Evolutionary conservation across 2,888 invertebrate species (phyloP), one percentile per base, ranked within the genome.

Genomic region (Campopleginae sp.): DNA sequence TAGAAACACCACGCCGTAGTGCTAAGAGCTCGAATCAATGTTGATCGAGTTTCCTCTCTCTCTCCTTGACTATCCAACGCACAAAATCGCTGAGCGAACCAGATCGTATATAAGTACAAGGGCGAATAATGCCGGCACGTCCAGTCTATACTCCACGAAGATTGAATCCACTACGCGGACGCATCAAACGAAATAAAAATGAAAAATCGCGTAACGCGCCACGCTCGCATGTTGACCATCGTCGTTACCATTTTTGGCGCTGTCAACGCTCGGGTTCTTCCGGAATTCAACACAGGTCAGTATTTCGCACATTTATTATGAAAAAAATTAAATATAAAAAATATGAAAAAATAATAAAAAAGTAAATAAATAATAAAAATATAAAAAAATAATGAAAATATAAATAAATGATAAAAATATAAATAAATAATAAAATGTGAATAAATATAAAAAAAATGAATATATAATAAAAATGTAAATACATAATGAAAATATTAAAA

Each of bases 21-120:
- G 84, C 84, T 84, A 84, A 84, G 58, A 66, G 48, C 58, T 74
- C 58, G 54, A 72, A 66, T 81, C 77, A 84, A 84, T 80, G 84
- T 84, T 66, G 77, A 84, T 51, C 84, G 51, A n/a, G n/a, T 33
- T n/a, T 63, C 31, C 31, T 63, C 38, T 63, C 63, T n/a, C 66
- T 23, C 38, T 66, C 6, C 42, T 4, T 7, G 23, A 19, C 66
- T 42, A 10, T 51, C 51, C 51, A 38, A 38, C 33, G 19, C 8
- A 65, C 33, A 5, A 27, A 58, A 58, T 58, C 27, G 14, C 14
- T 27, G 6, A 58, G 27, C 38, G 38, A 27, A 58, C 14, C 4
- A 58, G 14, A 27, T 27, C 58, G 27, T 14, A 58, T 58, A 58
- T 58, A 58, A 58, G 58, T 12, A 27, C 27, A 58, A 58, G 27